Percentiles rank a stretch among this genome's conserved stretches.
These are phyloP conservation scores for Mycogona germanica DNA, from an alignment of 2,888 invertebrate genomes.

Conservation along the genomic window DNA sequence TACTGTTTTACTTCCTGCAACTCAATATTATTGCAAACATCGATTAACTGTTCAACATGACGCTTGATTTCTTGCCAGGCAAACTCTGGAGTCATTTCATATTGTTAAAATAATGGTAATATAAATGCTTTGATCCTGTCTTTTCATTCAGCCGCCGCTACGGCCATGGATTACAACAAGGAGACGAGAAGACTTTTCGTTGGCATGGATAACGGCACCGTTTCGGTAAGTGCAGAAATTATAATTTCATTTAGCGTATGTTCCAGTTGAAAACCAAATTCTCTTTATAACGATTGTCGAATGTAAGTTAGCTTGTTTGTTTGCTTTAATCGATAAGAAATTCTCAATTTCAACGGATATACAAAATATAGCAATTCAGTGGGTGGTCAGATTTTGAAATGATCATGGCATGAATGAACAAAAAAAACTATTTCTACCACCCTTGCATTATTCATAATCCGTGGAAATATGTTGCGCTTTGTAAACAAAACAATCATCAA, in stretches of 20 bases:
- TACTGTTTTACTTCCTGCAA: not conserved
- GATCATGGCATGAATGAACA: too few relatives aligned
- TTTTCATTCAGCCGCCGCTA: constrained; percentile 55
- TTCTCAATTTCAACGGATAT: not conserved
- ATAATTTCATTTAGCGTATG: too few relatives aligned
- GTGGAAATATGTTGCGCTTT: too few relatives aligned
- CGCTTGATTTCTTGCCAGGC: not conserved
- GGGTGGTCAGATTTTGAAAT: too few relatives aligned
- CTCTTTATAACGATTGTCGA: too few relatives aligned
- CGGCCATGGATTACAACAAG: constrained; percentile 73
- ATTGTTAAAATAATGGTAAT: not conserved
- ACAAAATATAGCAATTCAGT: too few relatives aligned
- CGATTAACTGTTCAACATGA: not conserved
- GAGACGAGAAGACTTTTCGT: constrained; percentile 83
- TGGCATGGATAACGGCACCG: constrained; percentile 89
- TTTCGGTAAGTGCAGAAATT: constrained; percentile 47
- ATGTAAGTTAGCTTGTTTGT: too few relatives aligned
- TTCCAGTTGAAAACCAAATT: too few relatives aligned
- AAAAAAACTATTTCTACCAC: too few relatives aligned
- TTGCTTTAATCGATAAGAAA: too few relatives aligned
- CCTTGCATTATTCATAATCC: too few relatives aligned
- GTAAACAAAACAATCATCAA: not conserved
- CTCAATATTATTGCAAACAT: too few relatives aligned
- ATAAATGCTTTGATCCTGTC: not conserved
- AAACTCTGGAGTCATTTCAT: not conserved